phyloP scores from a whole-genome alignment of 1,140 invertebrate genomes.

The Eupristina koningsbergeri region DNA sequence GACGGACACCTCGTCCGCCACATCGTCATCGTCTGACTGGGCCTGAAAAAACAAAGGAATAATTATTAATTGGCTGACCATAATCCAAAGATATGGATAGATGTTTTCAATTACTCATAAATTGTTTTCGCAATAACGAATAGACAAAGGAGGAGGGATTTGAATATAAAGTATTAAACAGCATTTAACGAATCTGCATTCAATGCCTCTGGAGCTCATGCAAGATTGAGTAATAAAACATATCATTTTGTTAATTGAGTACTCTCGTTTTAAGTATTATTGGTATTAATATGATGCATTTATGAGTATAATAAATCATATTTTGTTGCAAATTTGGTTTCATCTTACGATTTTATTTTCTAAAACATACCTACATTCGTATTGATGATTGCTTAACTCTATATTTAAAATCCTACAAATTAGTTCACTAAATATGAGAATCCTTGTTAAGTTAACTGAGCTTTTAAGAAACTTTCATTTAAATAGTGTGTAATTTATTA shows the following conservation, averaged over 20 bases:
- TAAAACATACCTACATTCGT: too few species aligned
- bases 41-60: slow-evolving; percentile 76
- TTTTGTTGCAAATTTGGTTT: not conserved
- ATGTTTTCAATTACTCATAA: not conserved
- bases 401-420: too few species aligned
- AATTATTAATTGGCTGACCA: not conserved
- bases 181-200: slow-evolving; percentile 24
- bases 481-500: too few species aligned
- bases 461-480: too few species aligned
- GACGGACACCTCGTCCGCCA: slow-evolving; percentile 92
- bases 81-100: not conserved
- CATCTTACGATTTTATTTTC: too few species aligned
- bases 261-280: slow-evolving; percentile 46
- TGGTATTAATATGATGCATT: slow-evolving; percentile 3
- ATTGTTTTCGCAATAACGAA: not conserved
- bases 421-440: too few species aligned
- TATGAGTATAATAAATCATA: not conserved
- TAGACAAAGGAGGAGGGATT: not conserved
- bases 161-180: not conserved
- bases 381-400: too few species aligned
- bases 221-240: not conserved
- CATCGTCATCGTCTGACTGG: slow-evolving; percentile 96
- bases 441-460: too few species aligned
- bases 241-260: slow-evolving; percentile 46
- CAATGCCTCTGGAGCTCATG: not conserved